Evolutionary conservation across 37 sponge, comb jelly and placozoan species (phyloP).

Genomic region (Geodia barretti): DNA sequence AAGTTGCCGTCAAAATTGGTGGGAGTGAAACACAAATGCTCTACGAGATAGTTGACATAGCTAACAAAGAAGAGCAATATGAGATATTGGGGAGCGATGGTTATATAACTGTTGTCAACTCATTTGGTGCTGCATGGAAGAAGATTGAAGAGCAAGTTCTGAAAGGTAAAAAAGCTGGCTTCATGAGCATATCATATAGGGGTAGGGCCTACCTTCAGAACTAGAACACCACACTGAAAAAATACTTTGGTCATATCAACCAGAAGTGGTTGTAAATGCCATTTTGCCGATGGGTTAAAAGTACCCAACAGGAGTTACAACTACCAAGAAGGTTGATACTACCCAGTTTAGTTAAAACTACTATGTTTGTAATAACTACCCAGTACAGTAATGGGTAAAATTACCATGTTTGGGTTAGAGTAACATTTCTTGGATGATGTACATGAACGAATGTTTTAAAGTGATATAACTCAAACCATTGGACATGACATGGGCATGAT

Average conservation of each 20-base stretch:
- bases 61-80: too few species aligned
- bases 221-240: neutral
- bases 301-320: neutral
- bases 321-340: neutral
- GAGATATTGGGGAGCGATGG: too few species aligned
- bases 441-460: neutral
- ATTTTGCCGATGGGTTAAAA: neutral
- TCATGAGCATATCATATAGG: too few species aligned
- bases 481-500: neutral
- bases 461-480: neutral
- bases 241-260: neutral
- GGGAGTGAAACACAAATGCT: too few species aligned
- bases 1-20: too few species aligned
- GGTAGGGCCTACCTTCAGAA: too few species aligned
- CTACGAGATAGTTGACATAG: too few species aligned
- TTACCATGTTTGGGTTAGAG: neutral
- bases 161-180: too few species aligned
- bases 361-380: neutral
- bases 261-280: neutral
- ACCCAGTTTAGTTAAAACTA: neutral
- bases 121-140: too few species aligned
- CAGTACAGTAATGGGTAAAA: neutral
- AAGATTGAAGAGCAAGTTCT: too few species aligned
- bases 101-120: too few species aligned
- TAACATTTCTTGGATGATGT: neutral